Conservation (phyloP, 2,888 invertebrate genomes). For the Empis livida region DNA sequence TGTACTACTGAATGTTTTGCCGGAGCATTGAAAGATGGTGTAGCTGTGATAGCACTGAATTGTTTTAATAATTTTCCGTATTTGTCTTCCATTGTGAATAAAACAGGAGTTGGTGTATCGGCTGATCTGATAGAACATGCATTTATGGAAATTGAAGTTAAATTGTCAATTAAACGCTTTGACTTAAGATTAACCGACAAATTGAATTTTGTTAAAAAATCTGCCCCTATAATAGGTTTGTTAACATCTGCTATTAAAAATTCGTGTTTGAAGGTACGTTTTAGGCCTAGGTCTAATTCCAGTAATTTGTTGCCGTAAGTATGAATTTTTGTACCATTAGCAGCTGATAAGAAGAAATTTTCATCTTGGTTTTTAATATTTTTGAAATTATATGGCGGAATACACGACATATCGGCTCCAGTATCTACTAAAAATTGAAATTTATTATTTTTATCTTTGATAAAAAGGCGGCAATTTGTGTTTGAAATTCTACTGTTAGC, state of each 20-base stretch:
- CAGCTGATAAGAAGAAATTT: not conserved
- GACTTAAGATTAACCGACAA: not conserved
- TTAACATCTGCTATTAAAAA: constrained; percentile 1
- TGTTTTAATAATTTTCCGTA: not conserved
- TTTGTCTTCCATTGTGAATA: not conserved
- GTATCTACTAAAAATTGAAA: constrained; percentile 2
- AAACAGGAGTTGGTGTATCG: not conserved
- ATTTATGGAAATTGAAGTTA: not conserved
- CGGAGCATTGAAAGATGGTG: not conserved
- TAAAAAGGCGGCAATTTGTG: constrained; percentile 2
- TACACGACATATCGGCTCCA: not conserved
- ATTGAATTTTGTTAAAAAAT: not conserved
- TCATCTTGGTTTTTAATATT: not conserved
- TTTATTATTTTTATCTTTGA: constrained; percentile 2
- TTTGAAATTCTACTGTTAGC: constrained; percentile 1
- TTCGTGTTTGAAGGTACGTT: not conserved
- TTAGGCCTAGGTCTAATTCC: constrained; percentile 1
- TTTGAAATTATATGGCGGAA: too few species aligned
- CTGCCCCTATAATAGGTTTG: constrained; percentile 1
- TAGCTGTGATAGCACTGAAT: not conserved
- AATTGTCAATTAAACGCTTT: not conserved
- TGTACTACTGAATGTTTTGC: constrained; percentile 4
- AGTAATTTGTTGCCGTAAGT: constrained; percentile 3
- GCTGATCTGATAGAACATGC: not conserved
- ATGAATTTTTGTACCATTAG: constrained; percentile 1